A percentile compares a stretch with the other conserved stretches of the same genome.
Conservation (phyloP, 1,140 invertebrate genomes). For the Solenopsis invicta region DNA sequence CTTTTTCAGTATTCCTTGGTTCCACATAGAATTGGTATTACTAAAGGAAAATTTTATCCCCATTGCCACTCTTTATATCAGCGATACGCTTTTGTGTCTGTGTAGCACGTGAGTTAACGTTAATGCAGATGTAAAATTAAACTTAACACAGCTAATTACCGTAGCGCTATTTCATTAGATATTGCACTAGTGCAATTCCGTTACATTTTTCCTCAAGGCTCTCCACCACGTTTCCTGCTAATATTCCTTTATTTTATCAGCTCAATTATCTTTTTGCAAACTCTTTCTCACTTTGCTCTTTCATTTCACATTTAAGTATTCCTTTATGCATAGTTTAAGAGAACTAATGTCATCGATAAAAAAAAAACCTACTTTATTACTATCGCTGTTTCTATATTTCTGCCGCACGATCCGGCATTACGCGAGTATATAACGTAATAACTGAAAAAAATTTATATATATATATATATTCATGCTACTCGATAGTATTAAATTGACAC, state of each 20-base stretch:
- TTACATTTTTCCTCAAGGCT: conserved; percentile 14
- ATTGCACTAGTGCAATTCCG: not conserved
- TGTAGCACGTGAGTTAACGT: not conserved
- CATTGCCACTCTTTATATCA: not conserved
- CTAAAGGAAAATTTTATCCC: conserved; percentile 22
- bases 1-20: not conserved
- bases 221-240: not conserved
- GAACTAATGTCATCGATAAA: conserved; percentile 2
- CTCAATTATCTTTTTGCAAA: not conserved
- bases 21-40: conserved; percentile 20
- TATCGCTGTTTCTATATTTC: not conserved
- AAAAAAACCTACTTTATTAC: not conserved
- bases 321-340: conserved; percentile 4
- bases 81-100: not conserved
- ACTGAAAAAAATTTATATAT: not conserved
- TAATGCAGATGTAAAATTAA: conserved; percentile 30
- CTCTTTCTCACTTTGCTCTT: not conserved
- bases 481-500: not conserved
- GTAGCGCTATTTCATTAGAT: conserved; percentile 17
- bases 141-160: conserved; percentile 27
- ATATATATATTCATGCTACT: not conserved
- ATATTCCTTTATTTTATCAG: conserved; percentile 41
- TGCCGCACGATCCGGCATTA: not conserved
- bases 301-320: not conserved
- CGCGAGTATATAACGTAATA: not conserved